phyloP scores from a whole-genome alignment of 2,113 vertebrate genomes.

The Dascyllus trimaculatus region DNA sequence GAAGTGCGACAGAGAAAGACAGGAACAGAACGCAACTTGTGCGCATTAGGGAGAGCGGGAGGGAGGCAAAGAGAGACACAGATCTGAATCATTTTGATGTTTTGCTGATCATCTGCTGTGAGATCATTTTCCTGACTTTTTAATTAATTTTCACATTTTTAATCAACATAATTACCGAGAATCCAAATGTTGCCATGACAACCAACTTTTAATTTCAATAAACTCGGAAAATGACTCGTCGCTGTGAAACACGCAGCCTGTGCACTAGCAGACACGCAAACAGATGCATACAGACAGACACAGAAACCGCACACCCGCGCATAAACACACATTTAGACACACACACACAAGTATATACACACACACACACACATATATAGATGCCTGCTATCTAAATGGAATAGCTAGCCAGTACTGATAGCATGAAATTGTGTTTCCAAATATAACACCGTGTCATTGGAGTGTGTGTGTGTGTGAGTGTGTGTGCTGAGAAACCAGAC shows the following conservation, averaged over 20 bases:
- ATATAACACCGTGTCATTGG: slow-evolving; percentile 82
- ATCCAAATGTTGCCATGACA: slow-evolving; percentile 68
- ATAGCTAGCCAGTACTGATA: slow-evolving; percentile 80
- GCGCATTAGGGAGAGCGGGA: slow-evolving; percentile 23
- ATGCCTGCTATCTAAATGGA: slow-evolving; percentile 81
- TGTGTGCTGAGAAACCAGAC: slow-evolving; percentile 47
- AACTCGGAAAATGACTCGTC: slow-evolving; percentile 43
- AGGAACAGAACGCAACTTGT: slow-evolving; percentile 10
- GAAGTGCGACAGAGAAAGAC: slow-evolving; percentile 44
- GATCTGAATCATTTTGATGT: slow-evolving; percentile 75
- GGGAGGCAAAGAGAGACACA: slow-evolving; percentile 26
- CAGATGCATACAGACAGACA: slow-evolving; percentile 32
- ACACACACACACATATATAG: slow-evolving; percentile 50
- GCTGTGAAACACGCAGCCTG: slow-evolving; percentile 28
- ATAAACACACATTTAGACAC: neutral
- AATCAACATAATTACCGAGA: slow-evolving; percentile 76
- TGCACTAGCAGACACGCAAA: slow-evolving; percentile 34
- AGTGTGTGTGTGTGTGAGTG: slow-evolving; percentile 53
- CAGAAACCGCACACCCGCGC: neutral
- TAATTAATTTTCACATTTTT: slow-evolving; percentile 82
- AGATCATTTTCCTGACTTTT: slow-evolving; percentile 78
- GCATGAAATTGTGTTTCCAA: slow-evolving; percentile 84
- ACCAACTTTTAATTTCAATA: slow-evolving; percentile 69
- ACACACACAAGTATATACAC: slow-evolving; percentile 23
- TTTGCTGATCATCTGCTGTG: slow-evolving; percentile 76